phyloP scores from a whole-genome alignment of 2,888 invertebrate species.

The Synergus gifuensis region DNA sequence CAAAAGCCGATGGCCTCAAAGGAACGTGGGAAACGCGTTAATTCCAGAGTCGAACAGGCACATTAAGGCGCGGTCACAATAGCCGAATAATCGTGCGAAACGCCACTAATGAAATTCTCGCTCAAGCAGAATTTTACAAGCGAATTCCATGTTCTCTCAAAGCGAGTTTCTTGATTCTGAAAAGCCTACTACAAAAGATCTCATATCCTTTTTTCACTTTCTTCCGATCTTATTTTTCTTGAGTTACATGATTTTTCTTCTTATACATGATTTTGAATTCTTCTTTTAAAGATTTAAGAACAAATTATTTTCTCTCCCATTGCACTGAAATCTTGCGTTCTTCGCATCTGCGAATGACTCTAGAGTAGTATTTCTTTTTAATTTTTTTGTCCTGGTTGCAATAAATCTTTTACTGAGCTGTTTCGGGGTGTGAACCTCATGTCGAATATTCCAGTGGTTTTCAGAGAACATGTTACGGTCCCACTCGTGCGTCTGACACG shows the following conservation, averaged over 20 bases:
- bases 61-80: constrained; percentile 14
- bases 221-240: background rate
- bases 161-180: background rate
- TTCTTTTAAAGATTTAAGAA: background rate
- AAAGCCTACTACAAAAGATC: background rate
- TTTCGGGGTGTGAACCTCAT: constrained; percentile 17
- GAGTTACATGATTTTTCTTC: too few relatives aligned
- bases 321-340: background rate
- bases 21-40: constrained; percentile 53
- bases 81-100: background rate
- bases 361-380: background rate
- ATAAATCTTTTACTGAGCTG: constrained; percentile 27
- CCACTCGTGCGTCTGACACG: background rate
- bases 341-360: constrained; percentile 12
- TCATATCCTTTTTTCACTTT: background rate
- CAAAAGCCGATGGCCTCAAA: constrained; percentile 55
- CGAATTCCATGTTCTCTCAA: background rate
- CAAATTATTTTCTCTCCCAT: background rate
- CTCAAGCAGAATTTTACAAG: background rate
- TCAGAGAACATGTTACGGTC: constrained; percentile 4
- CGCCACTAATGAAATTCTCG: background rate
- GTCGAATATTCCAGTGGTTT: constrained; percentile 33
- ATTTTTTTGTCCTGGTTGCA: constrained; percentile 6
- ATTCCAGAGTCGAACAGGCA: constrained; percentile 49
- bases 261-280: too few relatives aligned